phyloP scores from a whole-genome alignment of 2,888 invertebrate genomes.

The Melipona beecheii region DNA sequence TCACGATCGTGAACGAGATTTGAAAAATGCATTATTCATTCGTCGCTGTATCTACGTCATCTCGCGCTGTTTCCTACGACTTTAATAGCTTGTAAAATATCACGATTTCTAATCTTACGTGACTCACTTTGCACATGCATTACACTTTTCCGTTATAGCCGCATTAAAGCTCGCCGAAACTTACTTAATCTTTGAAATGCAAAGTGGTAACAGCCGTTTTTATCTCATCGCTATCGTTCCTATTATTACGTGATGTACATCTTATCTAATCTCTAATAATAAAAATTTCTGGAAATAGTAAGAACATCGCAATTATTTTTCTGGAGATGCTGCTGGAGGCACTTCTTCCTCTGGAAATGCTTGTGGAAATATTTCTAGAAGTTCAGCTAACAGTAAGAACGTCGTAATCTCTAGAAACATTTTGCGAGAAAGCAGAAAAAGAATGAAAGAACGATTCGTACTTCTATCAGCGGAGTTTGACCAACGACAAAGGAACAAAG shows the following conservation, averaged over 20 bases:
- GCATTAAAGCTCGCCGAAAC: neutral
- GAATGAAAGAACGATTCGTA: neutral
- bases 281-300: neutral
- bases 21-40: slow-evolving; percentile 37
- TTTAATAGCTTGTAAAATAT: slow-evolving; percentile 14
- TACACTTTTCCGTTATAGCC: neutral
- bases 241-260: neutral
- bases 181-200: neutral
- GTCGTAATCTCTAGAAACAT: neutral
- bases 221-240: neutral
- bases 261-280: rapidly evolving
- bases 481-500: slow-evolving; percentile 11
- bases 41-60: slow-evolving; percentile 23
- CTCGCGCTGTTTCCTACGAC: slow-evolving; percentile 4
- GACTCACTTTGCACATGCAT: neutral
- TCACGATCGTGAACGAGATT: slow-evolving; percentile 12
- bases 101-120: slow-evolving; percentile 12
- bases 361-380: neutral
- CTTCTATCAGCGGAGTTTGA: neutral
- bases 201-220: neutral
- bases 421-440: neutral
- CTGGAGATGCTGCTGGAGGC: neutral
- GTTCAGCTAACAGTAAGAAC: neutral
- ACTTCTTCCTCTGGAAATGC: too few relatives aligned
- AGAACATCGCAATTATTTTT: neutral